phyloP scores from a whole-genome alignment of 2,888 invertebrate species.

The Psylliodes chrysocephalus region DNA sequence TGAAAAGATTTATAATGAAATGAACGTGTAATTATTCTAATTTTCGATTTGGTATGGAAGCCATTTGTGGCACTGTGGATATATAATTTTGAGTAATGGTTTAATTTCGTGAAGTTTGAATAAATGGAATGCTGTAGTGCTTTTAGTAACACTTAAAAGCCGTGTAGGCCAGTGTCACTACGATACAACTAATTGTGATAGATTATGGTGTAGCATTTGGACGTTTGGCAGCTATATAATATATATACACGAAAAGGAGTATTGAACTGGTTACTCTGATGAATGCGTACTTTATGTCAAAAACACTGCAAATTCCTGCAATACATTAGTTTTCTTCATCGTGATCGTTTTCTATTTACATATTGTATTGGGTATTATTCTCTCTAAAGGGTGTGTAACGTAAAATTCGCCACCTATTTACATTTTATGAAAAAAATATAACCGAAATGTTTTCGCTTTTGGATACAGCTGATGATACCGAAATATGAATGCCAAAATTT shows the following conservation, averaged over 20 bases:
- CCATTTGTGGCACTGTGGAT: conserved; percentile 17
- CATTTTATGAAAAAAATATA: too few relatives aligned
- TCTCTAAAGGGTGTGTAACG: too few relatives aligned
- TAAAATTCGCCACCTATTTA: too few relatives aligned
- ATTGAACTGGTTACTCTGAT: conserved; percentile 22
- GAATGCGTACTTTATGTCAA: conserved; percentile 16
- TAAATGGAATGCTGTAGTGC: conserved; percentile 33
- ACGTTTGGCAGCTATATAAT: conserved; percentile 23
- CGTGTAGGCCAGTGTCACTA: conserved; percentile 22
- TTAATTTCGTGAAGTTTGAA: conserved; percentile 33
- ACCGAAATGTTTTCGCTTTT: too few relatives aligned
- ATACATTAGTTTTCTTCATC: conserved; percentile 21
- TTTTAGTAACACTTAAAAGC: conserved; percentile 35
- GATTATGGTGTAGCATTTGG: conserved; percentile 26
- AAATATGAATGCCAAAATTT: too few relatives aligned
- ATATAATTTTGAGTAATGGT: conserved; percentile 35
- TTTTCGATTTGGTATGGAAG: conserved; percentile 20
- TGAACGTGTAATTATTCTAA: conserved; percentile 24
- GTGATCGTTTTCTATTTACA: neutral
- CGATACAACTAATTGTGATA: conserved; percentile 34
- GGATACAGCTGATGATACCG: too few relatives aligned
- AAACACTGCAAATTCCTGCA: conserved; percentile 12
- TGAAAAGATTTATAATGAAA: neutral
- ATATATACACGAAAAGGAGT: conserved; percentile 18
- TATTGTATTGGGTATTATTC: too few relatives aligned